Conservation (phyloP, 2,113 vertebrate genomes). For the Thymallus thymallus region DNA sequence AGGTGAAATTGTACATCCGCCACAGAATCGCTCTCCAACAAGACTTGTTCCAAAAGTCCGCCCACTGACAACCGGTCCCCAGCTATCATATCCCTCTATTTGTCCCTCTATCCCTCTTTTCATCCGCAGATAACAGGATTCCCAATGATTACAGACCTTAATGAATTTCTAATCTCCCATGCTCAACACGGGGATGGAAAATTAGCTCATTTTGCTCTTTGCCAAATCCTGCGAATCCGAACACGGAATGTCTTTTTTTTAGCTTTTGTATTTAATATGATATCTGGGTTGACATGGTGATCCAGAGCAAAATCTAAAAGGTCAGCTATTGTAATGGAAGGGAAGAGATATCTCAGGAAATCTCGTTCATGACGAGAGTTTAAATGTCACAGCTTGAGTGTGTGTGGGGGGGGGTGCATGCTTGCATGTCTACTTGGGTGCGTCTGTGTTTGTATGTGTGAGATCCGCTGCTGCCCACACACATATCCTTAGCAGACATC, state of each 20-base stretch:
- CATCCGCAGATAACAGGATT: constrained; percentile 33
- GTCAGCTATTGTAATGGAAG: no score
- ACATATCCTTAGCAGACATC: neutral
- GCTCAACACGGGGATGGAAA: constrained; percentile 32
- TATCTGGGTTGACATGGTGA: constrained; percentile 16
- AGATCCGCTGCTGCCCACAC: neutral
- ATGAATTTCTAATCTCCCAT: constrained; percentile 48
- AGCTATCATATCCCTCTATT: neutral
- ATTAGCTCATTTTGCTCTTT: constrained; percentile 29
- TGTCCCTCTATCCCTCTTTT: no score
- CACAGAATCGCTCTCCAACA: neutral
- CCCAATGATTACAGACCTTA: constrained; percentile 37
- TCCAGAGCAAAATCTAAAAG: neutral
- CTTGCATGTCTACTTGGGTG: neutral
- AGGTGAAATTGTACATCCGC: neutral
- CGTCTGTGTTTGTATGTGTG: neutral
- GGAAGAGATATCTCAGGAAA: neutral
- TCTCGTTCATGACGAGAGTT: neutral
- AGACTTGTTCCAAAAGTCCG: neutral
- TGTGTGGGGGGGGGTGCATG: no score
- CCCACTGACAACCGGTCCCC: neutral
- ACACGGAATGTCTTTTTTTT: constrained; percentile 10
- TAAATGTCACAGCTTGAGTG: neutral
- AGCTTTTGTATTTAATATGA: constrained; percentile 24
- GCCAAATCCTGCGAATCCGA: constrained; percentile 32